Conservation (phyloP, 2,888 invertebrate genomes). For the Nezara viridula region DNA sequence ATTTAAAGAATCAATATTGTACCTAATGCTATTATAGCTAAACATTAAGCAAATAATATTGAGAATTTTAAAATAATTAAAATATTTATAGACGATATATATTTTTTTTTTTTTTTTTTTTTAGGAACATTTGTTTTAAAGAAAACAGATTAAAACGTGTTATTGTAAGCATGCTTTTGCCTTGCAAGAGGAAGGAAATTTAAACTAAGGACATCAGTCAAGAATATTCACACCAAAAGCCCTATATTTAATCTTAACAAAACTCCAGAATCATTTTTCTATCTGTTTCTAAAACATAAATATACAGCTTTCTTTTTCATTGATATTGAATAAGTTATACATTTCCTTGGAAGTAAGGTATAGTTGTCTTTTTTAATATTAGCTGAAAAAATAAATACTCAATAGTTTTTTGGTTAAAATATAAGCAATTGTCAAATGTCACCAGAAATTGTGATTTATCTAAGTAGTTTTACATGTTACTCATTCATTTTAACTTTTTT, state of each 20-base stretch:
- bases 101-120: neutral
- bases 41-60: conserved; percentile 28
- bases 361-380: neutral
- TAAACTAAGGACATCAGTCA: neutral
- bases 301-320: neutral
- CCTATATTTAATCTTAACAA: neutral
- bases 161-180: conserved; percentile 14
- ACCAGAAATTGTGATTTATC: neutral
- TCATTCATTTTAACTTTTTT: neutral
- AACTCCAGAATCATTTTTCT: neutral
- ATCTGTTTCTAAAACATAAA: neutral
- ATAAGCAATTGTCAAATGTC: neutral
- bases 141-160: conserved; percentile 2
- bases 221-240: neutral
- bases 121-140: conserved; percentile 10
- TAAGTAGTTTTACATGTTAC: neutral
- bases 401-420: neutral
- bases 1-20: conserved; percentile 32
- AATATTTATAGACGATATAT: conserved; percentile 1
- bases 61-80: conserved; percentile 21
- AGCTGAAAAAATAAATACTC: neutral
- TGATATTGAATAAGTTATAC: neutral
- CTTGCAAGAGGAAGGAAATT: neutral
- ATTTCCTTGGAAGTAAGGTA: neutral
- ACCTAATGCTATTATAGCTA: neutral